Conservation (phyloP, 37 sponge, comb jelly and placozoan genomes). For the Theonella swinhoei region DNA sequence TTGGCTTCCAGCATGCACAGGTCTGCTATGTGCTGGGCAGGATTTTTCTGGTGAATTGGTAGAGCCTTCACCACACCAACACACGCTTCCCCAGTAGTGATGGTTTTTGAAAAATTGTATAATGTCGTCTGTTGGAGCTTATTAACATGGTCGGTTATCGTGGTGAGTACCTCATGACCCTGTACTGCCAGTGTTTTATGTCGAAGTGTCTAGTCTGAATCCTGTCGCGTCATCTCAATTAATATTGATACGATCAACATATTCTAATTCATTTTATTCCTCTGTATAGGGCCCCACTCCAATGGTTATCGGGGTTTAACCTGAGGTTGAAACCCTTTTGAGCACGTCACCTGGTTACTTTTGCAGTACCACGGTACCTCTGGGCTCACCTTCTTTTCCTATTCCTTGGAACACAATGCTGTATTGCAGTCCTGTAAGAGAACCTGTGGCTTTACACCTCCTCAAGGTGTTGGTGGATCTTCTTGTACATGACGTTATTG, state of each 20-base stretch:
- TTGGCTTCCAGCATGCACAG: background rate
- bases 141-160: conserved; percentile 7
- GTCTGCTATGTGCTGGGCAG: conserved; percentile 17
- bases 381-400: conserved; percentile 4
- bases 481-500: conserved; percentile 27
- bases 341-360: conserved; percentile 19
- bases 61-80: conserved; percentile 33
- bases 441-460: conserved; percentile 7
- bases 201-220: conserved; percentile 10
- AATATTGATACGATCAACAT: background rate
- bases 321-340: conserved; percentile 40
- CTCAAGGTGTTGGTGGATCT: conserved; percentile 23
- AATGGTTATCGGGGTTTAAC: conserved; percentile 48
- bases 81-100: conserved; percentile 34
- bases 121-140: conserved; percentile 17
- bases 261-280: conserved; percentile 5
- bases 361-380: conserved; percentile 21
- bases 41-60: conserved; percentile 18
- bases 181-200: conserved; percentile 1
- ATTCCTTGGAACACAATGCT: conserved; percentile 38
- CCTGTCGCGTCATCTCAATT: conserved; percentile 28
- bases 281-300: conserved; percentile 41
- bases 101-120: conserved; percentile 16
- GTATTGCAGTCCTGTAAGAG: conserved; percentile 40
- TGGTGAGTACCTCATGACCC: background rate